Conservation (phyloP, 1,140 invertebrate species). For the Myzus persicae region DNA sequence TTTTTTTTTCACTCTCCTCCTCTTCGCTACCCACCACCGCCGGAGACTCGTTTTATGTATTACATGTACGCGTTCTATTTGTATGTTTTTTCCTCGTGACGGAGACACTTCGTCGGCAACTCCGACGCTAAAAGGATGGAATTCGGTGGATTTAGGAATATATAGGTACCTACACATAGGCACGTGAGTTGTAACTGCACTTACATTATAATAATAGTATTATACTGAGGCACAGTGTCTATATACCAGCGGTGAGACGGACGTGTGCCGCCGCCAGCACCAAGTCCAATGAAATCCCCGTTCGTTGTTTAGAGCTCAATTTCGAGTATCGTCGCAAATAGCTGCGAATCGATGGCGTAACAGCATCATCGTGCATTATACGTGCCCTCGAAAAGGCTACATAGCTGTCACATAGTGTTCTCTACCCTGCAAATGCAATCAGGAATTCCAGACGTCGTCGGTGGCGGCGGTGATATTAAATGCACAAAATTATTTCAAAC, state of each 20-base stretch:
- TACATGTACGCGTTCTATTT: neutral
- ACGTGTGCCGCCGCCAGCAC: neutral
- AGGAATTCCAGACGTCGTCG: neutral
- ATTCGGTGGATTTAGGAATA: neutral
- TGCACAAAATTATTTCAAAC: neutral
- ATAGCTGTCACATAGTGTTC: neutral
- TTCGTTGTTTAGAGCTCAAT: neutral
- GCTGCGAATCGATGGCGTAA: neutral
- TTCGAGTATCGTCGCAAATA: neutral
- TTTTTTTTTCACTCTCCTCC: neutral
- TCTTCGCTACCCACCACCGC: neutral
- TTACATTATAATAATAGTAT: constrained; percentile 1
- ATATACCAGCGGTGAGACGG: neutral
- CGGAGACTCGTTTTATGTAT: neutral
- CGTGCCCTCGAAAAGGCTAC: neutral
- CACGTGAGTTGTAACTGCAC: neutral
- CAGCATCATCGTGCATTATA: neutral
- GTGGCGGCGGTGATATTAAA: too few relatives aligned
- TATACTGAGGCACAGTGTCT: neutral
- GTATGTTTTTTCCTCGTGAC: neutral
- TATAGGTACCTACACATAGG: neutral
- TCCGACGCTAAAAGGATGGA: neutral
- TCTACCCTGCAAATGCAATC: neutral
- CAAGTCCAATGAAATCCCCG: neutral
- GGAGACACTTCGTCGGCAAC: neutral